Percentiles rank a stretch among this genome's conserved stretches.
These are phyloP conservation scores for Notocelia uddmanniana DNA, from an alignment of 2,888 invertebrate genomes.

Conservation along the genomic window DNA sequence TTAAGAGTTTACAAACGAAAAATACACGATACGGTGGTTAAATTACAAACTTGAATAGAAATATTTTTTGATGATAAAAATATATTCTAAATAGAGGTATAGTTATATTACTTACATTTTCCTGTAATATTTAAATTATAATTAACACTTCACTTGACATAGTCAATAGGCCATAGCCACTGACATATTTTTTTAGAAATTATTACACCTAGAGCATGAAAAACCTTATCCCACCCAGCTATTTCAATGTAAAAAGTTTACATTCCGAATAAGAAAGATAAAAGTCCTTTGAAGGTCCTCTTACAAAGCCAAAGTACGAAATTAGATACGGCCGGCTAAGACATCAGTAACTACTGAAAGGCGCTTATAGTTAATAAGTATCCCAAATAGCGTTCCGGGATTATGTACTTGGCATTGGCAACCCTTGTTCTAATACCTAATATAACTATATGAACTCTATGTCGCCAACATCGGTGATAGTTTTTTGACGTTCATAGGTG, in stretches of 20 bases:
- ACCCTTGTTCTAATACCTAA: background rate
- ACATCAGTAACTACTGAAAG: background rate
- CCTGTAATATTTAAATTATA: too few species aligned
- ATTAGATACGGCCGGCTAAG: background rate
- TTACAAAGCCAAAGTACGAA: constrained; percentile 16
- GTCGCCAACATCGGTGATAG: too few species aligned
- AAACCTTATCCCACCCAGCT: background rate
- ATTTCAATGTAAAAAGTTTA: background rate
- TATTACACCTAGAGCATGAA: background rate
- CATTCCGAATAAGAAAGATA: background rate
- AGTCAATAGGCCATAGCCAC: too few species aligned
- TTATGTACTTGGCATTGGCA: background rate
- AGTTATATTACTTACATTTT: too few species aligned
- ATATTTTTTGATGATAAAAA: too few species aligned
- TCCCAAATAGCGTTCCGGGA: background rate
- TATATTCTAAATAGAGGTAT: too few species aligned
- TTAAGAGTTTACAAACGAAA: too few species aligned
- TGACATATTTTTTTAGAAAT: background rate
- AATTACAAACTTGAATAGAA: too few species aligned
- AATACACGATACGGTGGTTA: too few species aligned
- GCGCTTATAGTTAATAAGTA: background rate
- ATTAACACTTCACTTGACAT: too few species aligned
- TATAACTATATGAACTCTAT: too few species aligned
- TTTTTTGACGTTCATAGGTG: too few species aligned
- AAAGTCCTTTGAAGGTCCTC: constrained; percentile 7